phyloP scores from a whole-genome alignment of 2,888 invertebrate species.

The Apodemia hepburni region DNA sequence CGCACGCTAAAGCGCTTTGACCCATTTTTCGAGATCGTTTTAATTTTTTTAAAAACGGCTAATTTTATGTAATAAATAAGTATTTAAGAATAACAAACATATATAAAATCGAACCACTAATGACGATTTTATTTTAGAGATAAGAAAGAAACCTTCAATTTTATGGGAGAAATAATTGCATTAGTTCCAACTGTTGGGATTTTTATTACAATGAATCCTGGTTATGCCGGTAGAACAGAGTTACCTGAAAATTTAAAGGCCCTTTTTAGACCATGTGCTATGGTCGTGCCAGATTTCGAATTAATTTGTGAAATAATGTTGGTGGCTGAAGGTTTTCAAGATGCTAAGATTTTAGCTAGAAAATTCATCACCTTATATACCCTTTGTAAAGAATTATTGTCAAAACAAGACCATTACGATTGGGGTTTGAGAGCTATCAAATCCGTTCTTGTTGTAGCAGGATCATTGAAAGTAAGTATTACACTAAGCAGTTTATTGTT shows the following conservation, averaged over 20 bases:
- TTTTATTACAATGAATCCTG: constrained; percentile 99
- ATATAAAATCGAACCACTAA: no score
- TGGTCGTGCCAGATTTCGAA: constrained; percentile 99
- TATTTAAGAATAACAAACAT: no score
- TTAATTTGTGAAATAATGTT: constrained; percentile 99
- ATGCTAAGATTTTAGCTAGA: constrained; percentile 94
- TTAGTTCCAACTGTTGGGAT: constrained; percentile 93
- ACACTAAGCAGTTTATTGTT: neutral
- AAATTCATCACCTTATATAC: constrained; percentile 98
- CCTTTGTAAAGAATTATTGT: constrained; percentile 94
- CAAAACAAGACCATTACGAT: constrained; percentile 98
- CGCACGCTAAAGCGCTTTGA: no score
- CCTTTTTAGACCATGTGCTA: constrained; percentile 94
- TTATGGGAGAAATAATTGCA: constrained; percentile 95
- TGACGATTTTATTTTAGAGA: constrained; percentile 74
- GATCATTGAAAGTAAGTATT: constrained; percentile 90
- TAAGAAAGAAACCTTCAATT: constrained; percentile 93
- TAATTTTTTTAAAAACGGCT: no score
- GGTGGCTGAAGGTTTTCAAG: constrained; percentile 98
- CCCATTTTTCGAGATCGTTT: no score
- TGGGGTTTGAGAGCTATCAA: constrained; percentile 98
- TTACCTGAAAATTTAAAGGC: constrained; percentile 89
- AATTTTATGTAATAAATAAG: no score
- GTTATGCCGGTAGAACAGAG: constrained; percentile 96
- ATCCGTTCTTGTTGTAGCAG: constrained; percentile 97